Base-by-base conservation (phyloP, 2,888 invertebrate genomes). In the Drosophila maculinotata region DNA sequence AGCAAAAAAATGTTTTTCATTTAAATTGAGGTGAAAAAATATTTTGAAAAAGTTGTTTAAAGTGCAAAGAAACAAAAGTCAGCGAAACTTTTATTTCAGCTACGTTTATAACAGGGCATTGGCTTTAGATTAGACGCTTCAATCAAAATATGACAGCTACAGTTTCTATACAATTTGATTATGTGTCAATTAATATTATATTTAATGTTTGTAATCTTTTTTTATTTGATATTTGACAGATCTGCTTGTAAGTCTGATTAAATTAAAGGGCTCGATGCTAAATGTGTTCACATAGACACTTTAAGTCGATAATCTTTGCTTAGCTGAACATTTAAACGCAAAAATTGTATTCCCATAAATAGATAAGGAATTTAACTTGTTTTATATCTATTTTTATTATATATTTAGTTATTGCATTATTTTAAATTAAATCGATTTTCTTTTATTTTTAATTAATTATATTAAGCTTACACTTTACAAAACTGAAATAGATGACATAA, bases 1-100 rank as follows among this genome's bases (percentile, higher is more conserved):
- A 12, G 36, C 56, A 26, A 44, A 64, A 51, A 42, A 64, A n/a
- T 52, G 3, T 15, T 10, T 15, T 33, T 33, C 3, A 49, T 35
- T 20, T 39, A 23, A 42, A 7, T 17, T 35, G n/a, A 15, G 14
- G 3, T 20, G 1, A 33, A 56, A 44, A 36, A 36, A 17, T 28
- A 35, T 35, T 15, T n/a, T 7, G 6, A 14, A n/a, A 31, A 14
- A 3, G 8, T 36, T 5, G 7, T 30, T 14, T 56, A 23, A 17
- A 41, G 39, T 31, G 12, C 20, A 25, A 42, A n/a, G n/a, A 42
- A 15, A 28, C 23, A 23, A 20, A 36, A 52, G n/a, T 41, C 10
- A 10, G 20, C 1, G 12, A 28, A 23, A 20, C 1, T 7, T 25
- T 14, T 14, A 6, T n/a, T 20, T 20, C 4, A 20, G 20, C 4